These are phyloP conservation scores for Drosophila teissieri DNA, from an alignment of 1,140 invertebrate species.

Conservation along the genomic window DNA sequence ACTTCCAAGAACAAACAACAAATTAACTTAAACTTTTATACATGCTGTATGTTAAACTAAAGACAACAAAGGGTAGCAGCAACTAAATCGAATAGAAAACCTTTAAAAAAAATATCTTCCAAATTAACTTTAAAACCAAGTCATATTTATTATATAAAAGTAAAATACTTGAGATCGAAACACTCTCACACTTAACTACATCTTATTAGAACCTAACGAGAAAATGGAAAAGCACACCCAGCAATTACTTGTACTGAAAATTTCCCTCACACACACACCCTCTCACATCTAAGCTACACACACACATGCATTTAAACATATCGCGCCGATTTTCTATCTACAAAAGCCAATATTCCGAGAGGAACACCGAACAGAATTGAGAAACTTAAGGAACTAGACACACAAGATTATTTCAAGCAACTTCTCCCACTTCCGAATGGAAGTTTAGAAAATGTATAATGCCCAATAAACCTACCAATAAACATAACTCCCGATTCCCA, in stretches of 20 bases:
- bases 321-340: constrained; percentile 59
- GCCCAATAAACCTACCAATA: background rate
- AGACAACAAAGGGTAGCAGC: constrained; percentile 34
- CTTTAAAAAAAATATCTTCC: constrained; percentile 68
- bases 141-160: constrained; percentile 55
- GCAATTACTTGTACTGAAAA: constrained; percentile 58
- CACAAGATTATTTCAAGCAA: background rate
- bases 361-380: constrained; percentile 1
- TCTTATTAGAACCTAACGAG: constrained; percentile 63
- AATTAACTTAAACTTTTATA: constrained; percentile 70
- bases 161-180: constrained; percentile 47
- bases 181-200: constrained; percentile 54
- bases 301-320: constrained; percentile 56
- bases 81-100: constrained; percentile 49
- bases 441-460: background rate
- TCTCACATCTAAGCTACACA: constrained; percentile 8
- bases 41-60: constrained; percentile 71
- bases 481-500: background rate
- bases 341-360: constrained; percentile 15
- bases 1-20: constrained; percentile 62
- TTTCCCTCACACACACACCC: constrained; percentile 28
- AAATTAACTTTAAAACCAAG: constrained; percentile 71
- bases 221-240: constrained; percentile 40
- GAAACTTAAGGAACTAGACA: constrained; percentile 11
- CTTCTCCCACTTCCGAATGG: background rate